Base-by-base conservation (phyloP, 2,888 invertebrate species). In the Bursaphelenchus okinawaensis region DNA sequence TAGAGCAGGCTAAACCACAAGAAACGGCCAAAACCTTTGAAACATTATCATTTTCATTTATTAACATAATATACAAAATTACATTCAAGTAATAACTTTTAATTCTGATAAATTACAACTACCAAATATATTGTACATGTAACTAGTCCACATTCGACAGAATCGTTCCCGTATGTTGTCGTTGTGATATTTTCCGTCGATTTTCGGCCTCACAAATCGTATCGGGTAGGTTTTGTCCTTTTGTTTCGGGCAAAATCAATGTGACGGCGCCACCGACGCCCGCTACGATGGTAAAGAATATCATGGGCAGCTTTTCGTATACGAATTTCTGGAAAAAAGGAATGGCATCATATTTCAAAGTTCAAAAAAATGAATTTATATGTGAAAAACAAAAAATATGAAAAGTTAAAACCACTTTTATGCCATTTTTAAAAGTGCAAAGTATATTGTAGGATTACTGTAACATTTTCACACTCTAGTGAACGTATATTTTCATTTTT, bases 191-290 rank as follows among this genome's bases (percentile, higher is more conserved):
- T 40, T 12, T 40, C 40, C 16, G 12, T 40, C 40, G 40, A n/a
- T 40, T 40, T 54, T 54, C 23, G 26, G 26, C 62, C 55, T 62
- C 56, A n/a, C 59, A 27, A 8, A 50, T 52, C 9, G 67, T 59
- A 51, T 67, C 71, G 3, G 71, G 71, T 28, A 71, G 40, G 40
- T 63, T 62, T 26, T 52, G 50, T 12, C 65, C 59, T n/a, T 50
- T 59, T 9, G 71, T 71, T 68, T 72, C 71, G 2, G 70, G 71
- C 19, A 71, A 50, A 9, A 71, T 24, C 9, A 71, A 62, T 4
- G 71, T 68, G 4, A 71, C 19, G 16, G 58, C 55, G 22, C 64
- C 63, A 7, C 63, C 71, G 16, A 71, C 12, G 9, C 51, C 23
- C 3, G 71, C 71, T 9, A 61, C 24, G 27, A 62, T 60, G 29